phyloP scores from a whole-genome alignment of 2,888 invertebrate species.

The Elaeidobius kamerunicus region DNA sequence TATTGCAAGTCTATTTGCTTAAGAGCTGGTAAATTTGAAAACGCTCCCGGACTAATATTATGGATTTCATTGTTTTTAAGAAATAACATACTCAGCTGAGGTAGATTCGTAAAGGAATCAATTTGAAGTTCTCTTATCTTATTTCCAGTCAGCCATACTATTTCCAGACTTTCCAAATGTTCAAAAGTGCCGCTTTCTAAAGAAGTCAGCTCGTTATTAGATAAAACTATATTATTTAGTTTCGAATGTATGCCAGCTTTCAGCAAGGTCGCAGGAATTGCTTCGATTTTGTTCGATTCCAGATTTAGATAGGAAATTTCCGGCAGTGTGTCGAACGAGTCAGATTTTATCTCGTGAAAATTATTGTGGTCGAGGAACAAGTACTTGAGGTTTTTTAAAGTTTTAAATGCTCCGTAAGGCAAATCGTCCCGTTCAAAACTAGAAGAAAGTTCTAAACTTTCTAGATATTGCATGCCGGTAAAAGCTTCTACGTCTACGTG shows the following conservation, averaged over 20 bases:
- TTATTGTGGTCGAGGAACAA: constrained; percentile 86
- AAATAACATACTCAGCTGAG: constrained; percentile 76
- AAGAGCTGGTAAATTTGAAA: constrained; percentile 72
- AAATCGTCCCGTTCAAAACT: constrained; percentile 77
- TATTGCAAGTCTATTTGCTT: constrained; percentile 77
- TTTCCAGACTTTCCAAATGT: constrained; percentile 69
- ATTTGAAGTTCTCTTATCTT: constrained; percentile 67
- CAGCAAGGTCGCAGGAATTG: constrained; percentile 67
- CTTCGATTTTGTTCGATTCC: constrained; percentile 78
- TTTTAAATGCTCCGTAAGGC: constrained; percentile 72
- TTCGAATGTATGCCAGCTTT: constrained; percentile 67
- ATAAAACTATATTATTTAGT: constrained; percentile 74
- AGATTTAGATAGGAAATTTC: constrained; percentile 78
- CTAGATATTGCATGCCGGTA: constrained; percentile 70
- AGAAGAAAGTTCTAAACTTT: constrained; percentile 82
- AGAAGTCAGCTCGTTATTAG: constrained; percentile 73
- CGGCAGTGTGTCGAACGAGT: constrained; percentile 67
- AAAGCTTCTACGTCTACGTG: constrained; percentile 80
- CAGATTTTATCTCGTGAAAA: constrained; percentile 67
- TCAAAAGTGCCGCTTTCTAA: constrained; percentile 69
- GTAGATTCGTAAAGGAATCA: constrained; percentile 73
- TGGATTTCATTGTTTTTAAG: constrained; percentile 78
- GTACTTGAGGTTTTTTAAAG: constrained; percentile 74
- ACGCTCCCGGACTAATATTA: constrained; percentile 69
- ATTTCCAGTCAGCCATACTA: constrained; percentile 76